Evolutionary conservation across 2,797 vertebrate species (phyloP), one percentile per base, ranked within the genome.

Genomic region (Otolemur crassicaudatus): DNA sequence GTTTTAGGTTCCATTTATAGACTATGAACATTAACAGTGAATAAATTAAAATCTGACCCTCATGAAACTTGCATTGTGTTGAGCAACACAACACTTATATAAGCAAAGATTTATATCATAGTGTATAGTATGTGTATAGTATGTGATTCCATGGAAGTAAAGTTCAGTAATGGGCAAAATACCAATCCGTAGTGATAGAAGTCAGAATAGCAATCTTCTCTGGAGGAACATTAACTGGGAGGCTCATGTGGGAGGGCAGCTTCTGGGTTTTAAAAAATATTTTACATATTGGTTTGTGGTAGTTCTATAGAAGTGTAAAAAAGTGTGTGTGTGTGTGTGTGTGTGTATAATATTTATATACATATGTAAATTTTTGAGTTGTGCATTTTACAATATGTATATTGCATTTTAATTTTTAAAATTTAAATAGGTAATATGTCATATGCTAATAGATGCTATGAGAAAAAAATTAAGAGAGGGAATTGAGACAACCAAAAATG

Each of bases 231-330:
- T 67, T 91, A 58, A 46, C 53, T 75, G 29, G 23, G 60, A 95
- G 20, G 7, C 61, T 72, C 23, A 43, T 63, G n/a, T 61, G 40
- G 53, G 60, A 67, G 31, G 46, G 11, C 49, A 49, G 5, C 49
- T 49, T 69, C 46, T 60, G 77, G 25, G 8, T 82, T 91, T 95
- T 88, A 60, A 25, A 69, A 95, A 76, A 92, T 83, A 11, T 22
- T 83, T 29, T 43, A 0, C 73, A 0, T 86, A 14, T 88, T 53
- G 14, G 31, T 49, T 88, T 83, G n/a, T 95, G 25, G 37, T 91
- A 29, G 56, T 84, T 85, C 11, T 49, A 31, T 34, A 31, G 69
- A 72, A 75, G 37, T 82, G 0, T 91, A 27, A 49, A 49, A 63
- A 84, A 1, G 0, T 75, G 16, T 60, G 6, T 88, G 8, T 49